phyloP scores from a whole-genome alignment of 2,888 invertebrate species.

The Phaedon cochleariae region DNA sequence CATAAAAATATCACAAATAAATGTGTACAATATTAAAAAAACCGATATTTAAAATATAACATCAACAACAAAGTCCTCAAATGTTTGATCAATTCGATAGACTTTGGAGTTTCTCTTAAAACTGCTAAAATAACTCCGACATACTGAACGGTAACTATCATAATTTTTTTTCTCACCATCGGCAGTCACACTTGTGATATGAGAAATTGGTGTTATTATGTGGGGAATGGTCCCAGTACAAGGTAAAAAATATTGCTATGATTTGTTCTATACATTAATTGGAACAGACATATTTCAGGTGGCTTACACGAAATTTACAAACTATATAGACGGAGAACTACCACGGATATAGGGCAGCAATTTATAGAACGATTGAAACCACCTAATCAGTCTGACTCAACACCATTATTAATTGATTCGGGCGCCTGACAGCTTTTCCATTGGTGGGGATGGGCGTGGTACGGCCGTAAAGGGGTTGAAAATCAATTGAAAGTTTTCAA shows the following conservation, averaged over 20 bases:
- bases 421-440: too few species aligned
- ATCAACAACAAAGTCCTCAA: not conserved
- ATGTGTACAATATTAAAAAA: slow-evolving; percentile 34
- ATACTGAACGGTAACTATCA: slow-evolving; percentile 27
- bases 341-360: too few species aligned
- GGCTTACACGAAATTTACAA: too few species aligned
- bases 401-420: too few species aligned
- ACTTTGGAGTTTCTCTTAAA: not conserved
- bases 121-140: slow-evolving; percentile 17
- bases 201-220: slow-evolving; percentile 44
- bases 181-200: slow-evolving; percentile 44
- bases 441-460: too few species aligned
- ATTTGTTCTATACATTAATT: slow-evolving; percentile 9
- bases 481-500: too few species aligned
- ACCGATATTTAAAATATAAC: slow-evolving; percentile 27
- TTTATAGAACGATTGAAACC: too few species aligned
- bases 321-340: too few species aligned
- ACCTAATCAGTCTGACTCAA: too few species aligned
- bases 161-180: slow-evolving; percentile 20
- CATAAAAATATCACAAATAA: slow-evolving; percentile 45
- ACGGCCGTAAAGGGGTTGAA: too few species aligned
- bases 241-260: slow-evolving; percentile 28
- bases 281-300: too few species aligned
- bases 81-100: not conserved
- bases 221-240: slow-evolving; percentile 42